Conservation (phyloP, 2,113 vertebrate species). For the Rafetus swinhoei region DNA sequence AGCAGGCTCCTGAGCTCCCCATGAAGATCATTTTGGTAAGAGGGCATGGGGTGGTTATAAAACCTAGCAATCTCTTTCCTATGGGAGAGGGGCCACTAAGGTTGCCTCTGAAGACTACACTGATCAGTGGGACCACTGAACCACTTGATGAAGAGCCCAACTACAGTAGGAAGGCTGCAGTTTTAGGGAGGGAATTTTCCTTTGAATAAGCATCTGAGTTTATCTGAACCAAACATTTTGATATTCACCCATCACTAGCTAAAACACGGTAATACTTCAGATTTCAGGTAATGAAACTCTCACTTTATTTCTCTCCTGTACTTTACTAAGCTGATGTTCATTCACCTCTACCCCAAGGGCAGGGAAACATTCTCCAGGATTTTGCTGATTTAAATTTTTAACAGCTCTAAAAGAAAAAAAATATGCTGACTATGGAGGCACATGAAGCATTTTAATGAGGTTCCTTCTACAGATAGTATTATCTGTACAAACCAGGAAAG, state of each 20-base stretch:
- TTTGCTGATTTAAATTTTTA: conserved; percentile 48
- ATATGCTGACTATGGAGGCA: not conserved
- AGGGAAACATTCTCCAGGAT: conserved; percentile 15
- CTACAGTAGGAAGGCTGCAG: not conserved
- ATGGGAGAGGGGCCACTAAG: not conserved
- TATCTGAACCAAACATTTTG: not conserved
- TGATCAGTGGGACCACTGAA: not conserved
- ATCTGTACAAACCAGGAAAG: not conserved
- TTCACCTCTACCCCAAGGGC: conserved; percentile 34
- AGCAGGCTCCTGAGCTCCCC: not conserved
- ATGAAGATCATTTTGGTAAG: not conserved
- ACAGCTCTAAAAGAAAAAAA: conserved; percentile 26
- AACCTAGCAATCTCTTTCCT: not conserved
- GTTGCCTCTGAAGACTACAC: not conserved
- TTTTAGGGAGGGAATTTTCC: not conserved
- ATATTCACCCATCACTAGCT: not conserved
- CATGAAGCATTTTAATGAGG: conserved; percentile 34
- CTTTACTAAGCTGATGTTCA: conserved; percentile 13
- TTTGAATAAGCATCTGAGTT: not conserved
- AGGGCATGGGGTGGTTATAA: not conserved
- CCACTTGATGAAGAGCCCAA: not conserved
- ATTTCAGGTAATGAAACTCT: not conserved
- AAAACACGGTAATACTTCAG: not conserved
- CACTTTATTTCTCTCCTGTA: not conserved
- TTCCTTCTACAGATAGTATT: conserved; percentile 3